Percentiles rank a stretch among this genome's conserved stretches.
These are phyloP conservation scores for Carlito syrichta DNA, from an alignment of 2,113 vertebrate genomes.

Conservation along the genomic window DNA sequence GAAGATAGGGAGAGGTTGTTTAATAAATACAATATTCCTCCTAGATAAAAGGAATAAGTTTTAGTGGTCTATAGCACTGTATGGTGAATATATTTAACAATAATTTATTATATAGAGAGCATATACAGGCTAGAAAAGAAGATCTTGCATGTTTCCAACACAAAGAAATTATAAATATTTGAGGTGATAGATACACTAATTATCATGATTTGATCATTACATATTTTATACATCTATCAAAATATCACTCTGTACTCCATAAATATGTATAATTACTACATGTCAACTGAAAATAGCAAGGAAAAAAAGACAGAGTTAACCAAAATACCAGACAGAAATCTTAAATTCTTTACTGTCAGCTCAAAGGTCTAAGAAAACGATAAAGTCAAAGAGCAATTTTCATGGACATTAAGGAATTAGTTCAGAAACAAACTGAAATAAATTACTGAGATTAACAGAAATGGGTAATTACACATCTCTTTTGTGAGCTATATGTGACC, in stretches of 20 bases:
- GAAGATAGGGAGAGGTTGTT: not conserved
- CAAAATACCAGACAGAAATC: not conserved
- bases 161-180: not conserved
- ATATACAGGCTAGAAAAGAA: not conserved
- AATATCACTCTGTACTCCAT: not conserved
- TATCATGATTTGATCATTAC: not conserved
- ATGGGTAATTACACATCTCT: slow-evolving; percentile 33
- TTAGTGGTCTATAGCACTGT: not conserved
- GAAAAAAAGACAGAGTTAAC: not conserved
- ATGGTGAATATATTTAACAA: not conserved
- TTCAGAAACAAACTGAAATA: slow-evolving; percentile 40
- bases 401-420: not conserved
- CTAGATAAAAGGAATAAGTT: not conserved
- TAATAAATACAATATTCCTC: not conserved
- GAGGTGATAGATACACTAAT: not conserved
- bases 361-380: not conserved
- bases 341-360: not conserved
- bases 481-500: not conserved
- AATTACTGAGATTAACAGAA: slow-evolving; percentile 51
- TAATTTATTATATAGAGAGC: not conserved
- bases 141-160: not conserved
- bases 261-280: not conserved
- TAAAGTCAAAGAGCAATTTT: not conserved
- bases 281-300: not conserved
- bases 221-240: not conserved